Evolutionary conservation across 35 echinoderm and acorn worm genomes (phyloP).

Genomic region (Ptychodera flava): DNA sequence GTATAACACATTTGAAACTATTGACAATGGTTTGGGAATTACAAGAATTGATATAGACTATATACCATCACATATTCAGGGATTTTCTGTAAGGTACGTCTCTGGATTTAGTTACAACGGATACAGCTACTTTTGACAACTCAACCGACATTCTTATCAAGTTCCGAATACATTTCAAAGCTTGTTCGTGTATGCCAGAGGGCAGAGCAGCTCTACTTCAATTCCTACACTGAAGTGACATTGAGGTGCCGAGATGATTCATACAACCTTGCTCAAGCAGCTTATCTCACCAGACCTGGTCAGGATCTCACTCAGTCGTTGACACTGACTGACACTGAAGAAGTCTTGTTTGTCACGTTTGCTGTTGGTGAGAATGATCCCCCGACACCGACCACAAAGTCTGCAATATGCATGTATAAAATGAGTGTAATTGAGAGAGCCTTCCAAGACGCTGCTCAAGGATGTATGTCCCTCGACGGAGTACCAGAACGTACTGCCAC

Average conservation of each 20-base stretch:
- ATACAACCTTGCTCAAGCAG: background rate
- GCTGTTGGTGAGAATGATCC: background rate
- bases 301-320: background rate
- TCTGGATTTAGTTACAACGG: background rate
- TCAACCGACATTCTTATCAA: background rate
- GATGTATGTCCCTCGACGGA: too few species aligned
- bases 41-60: too few species aligned
- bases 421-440: background rate
- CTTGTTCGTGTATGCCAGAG: background rate
- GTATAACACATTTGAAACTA: too few species aligned
- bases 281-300: background rate
- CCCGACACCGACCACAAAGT: background rate
- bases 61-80: too few species aligned
- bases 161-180: background rate
- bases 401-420: background rate
- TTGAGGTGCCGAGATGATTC: background rate
- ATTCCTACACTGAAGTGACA: background rate
- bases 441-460: too few species aligned
- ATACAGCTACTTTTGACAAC: background rate
- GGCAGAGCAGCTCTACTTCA: background rate
- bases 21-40: too few species aligned
- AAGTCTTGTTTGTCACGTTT: background rate
- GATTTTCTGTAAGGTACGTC: background rate
- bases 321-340: background rate
- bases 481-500: too few species aligned